phyloP scores from a whole-genome alignment of 2,888 invertebrate genomes.

The Drosophila emarginata region DNA sequence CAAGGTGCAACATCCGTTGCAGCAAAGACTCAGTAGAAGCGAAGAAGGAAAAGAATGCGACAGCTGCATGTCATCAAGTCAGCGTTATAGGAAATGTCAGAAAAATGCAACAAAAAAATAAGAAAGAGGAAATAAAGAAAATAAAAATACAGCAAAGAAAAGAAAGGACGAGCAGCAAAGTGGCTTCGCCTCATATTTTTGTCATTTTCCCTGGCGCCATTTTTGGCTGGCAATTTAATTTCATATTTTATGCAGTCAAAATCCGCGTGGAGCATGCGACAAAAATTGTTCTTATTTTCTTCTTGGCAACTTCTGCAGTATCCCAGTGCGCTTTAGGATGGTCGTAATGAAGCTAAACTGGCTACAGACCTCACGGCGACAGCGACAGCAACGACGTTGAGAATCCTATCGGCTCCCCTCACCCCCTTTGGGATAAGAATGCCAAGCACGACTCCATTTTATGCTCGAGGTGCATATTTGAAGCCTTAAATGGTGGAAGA shows the following conservation, averaged over 20 bases:
- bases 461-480: slow-evolving; percentile 21
- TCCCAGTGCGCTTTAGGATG: slow-evolving; percentile 18
- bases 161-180: slow-evolving; percentile 14
- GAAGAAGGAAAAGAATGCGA: slow-evolving; percentile 39
- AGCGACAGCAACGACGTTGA: background rate
- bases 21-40: slow-evolving; percentile 23
- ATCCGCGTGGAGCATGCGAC: slow-evolving; percentile 42
- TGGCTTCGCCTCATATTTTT: slow-evolving; percentile 47
- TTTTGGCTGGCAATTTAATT: slow-evolving; percentile 57
- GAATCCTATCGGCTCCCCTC: background rate
- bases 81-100: slow-evolving; percentile 34
- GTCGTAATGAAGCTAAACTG: slow-evolving; percentile 23
- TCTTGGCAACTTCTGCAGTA: slow-evolving; percentile 33
- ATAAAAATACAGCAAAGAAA: background rate
- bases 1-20: slow-evolving; percentile 39
- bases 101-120: slow-evolving; percentile 23
- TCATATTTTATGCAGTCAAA: slow-evolving; percentile 61
- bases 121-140: background rate
- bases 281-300: slow-evolving; percentile 32
- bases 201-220: slow-evolving; percentile 50
- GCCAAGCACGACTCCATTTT: slow-evolving; percentile 18
- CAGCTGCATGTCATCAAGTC: slow-evolving; percentile 51
- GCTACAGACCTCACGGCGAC: slow-evolving; percentile 32
- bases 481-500: slow-evolving; percentile 18
- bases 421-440: slow-evolving; percentile 3